Evolutionary conservation across 2,888 invertebrate genomes (phyloP).

Genomic region (Orthonychiurus folsomi): DNA sequence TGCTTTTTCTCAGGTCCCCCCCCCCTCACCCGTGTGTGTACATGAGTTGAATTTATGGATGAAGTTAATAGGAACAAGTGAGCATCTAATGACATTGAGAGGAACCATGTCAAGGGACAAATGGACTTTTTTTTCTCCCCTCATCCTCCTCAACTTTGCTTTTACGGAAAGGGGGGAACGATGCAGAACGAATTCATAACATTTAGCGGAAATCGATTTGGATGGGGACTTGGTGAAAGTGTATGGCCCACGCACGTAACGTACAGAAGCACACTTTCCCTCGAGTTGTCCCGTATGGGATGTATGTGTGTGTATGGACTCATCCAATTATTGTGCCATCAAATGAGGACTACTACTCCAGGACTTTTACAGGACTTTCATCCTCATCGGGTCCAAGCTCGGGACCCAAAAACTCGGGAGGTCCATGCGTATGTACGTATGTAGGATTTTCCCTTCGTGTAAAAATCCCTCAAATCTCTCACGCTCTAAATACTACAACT

Average conservation of each 20-base stretch:
- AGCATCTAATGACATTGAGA: slow-evolving; percentile 18
- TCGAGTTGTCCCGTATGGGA: slow-evolving; percentile 11
- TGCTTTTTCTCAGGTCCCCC: background rate
- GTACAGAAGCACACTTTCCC: slow-evolving; percentile 26
- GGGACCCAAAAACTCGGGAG: no score
- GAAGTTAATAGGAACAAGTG: slow-evolving; percentile 20
- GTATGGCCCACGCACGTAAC: slow-evolving; percentile 4
- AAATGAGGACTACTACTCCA: background rate
- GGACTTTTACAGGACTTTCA: slow-evolving; percentile 7
- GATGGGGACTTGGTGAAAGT: background rate
- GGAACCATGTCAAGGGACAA: slow-evolving; percentile 13
- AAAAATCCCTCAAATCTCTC: slow-evolving; percentile 1
- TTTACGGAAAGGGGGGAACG: slow-evolving; percentile 13
- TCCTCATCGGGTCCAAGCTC: background rate
- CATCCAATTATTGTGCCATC: slow-evolving; percentile 15
- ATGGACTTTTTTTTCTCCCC: slow-evolving; percentile 19
- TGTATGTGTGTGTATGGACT: slow-evolving; percentile 10
- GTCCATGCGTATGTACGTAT: no score
- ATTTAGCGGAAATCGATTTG: slow-evolving; percentile 19
- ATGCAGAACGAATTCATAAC: slow-evolving; percentile 38
- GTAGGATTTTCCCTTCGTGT: background rate
- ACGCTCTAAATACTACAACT: background rate
- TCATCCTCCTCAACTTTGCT: slow-evolving; percentile 17
- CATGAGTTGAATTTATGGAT: slow-evolving; percentile 17
- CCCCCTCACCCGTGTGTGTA: slow-evolving; percentile 9